Evolutionary conservation across 2,113 vertebrate genomes (phyloP).

Genomic region (Tauraco erythrolophus): DNA sequence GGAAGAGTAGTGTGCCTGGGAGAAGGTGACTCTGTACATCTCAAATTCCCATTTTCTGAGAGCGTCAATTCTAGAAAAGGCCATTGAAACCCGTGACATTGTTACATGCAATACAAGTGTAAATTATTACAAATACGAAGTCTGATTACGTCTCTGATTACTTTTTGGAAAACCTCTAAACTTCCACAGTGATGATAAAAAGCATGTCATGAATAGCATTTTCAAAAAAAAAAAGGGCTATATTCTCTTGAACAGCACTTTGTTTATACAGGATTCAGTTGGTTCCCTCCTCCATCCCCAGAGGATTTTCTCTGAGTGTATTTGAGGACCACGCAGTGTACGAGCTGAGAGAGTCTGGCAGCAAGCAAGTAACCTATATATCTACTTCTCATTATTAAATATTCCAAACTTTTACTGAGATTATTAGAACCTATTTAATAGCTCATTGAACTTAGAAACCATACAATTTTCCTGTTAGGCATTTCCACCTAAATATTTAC

Average conservation of each 20-base stretch:
- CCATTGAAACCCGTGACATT: neutral
- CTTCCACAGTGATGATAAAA: neutral
- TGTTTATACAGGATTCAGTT: neutral
- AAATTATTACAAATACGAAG: neutral
- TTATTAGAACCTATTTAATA: slow-evolving; percentile 65
- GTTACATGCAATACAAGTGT: neutral
- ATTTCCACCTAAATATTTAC: slow-evolving; percentile 60
- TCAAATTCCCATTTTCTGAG: neutral
- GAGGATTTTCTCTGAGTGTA: neutral
- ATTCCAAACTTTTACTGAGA: slow-evolving; percentile 49
- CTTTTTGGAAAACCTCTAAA: slow-evolving; percentile 12
- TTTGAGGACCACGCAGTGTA: neutral
- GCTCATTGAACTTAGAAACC: slow-evolving; percentile 52
- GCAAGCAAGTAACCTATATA: slow-evolving; percentile 16
- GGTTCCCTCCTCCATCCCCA: neutral
- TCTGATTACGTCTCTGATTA: neutral
- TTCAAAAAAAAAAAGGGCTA: neutral
- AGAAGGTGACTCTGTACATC: neutral
- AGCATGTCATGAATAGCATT: neutral
- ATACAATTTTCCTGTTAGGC: slow-evolving; percentile 50
- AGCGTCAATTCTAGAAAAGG: neutral
- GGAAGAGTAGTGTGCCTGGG: neutral
- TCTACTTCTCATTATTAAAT: slow-evolving; percentile 50
- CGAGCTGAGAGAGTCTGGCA: slow-evolving; percentile 8
- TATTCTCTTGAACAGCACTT: neutral